phyloP scores from a whole-genome alignment of 1,140 invertebrate genomes.

The Paralvinella palmiformis region DNA sequence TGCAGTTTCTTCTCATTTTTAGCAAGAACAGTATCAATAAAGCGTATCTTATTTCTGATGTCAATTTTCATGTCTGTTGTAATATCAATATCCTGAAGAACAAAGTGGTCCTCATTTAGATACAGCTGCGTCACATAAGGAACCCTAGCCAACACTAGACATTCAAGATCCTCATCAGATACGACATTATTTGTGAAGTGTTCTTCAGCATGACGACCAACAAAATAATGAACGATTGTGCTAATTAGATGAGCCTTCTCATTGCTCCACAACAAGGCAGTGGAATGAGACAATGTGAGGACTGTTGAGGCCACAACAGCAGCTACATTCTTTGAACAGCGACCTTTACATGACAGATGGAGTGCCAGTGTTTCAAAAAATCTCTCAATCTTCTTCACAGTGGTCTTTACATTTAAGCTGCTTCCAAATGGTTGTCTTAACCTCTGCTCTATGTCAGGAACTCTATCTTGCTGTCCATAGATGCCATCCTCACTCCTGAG shows the following conservation, averaged over 20 bases:
- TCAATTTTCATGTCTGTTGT: neutral
- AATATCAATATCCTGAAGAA: conserved; percentile 12
- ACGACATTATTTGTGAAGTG: neutral
- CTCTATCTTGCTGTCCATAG: neutral
- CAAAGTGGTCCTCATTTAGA: conserved; percentile 13
- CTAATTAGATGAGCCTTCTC: conserved; percentile 14
- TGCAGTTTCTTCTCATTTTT: conserved; percentile 1
- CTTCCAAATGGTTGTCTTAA: neutral
- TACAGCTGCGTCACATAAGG: conserved; percentile 14
- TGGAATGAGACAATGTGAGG: conserved; percentile 8
- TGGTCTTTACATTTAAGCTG: neutral
- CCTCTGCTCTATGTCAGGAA: neutral
- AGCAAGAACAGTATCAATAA: conserved; percentile 13
- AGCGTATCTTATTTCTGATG: conserved; percentile 14
- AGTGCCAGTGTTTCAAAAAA: conserved; percentile 12
- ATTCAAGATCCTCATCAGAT: conserved; percentile 13
- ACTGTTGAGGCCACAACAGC: conserved; percentile 6
- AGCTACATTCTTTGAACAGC: conserved; percentile 6
- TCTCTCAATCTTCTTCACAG: conserved; percentile 18
- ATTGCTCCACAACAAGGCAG: conserved; percentile 10
- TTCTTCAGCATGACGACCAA: conserved; percentile 1
- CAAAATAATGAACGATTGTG: conserved; percentile 12
- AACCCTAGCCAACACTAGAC: conserved; percentile 10
- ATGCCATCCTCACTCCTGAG: conserved; percentile 6
- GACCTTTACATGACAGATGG: conserved; percentile 6